A percentile compares a stretch with the other conserved stretches of the same genome.
Conservation (phyloP, 2,797 vertebrate species). For the Sebastes reedi region DNA sequence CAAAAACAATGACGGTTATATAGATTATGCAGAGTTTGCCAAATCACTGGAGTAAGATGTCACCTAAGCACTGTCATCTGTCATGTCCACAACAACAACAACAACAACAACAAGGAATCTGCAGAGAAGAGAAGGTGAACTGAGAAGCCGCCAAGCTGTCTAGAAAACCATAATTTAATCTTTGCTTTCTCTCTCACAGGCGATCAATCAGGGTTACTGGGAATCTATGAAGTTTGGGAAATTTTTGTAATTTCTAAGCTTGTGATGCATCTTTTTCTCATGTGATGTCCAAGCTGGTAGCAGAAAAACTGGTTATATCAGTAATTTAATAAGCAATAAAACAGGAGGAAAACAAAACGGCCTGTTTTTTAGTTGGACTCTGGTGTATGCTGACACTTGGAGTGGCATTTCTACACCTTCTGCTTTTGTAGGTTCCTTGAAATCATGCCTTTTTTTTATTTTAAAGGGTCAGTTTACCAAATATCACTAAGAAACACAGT, state of each 20-base stretch:
- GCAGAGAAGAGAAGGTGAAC: conserved; percentile 7
- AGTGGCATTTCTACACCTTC: not conserved
- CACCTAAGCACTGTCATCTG: not conserved
- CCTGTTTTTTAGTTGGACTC: not conserved
- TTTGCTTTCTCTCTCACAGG: not conserved
- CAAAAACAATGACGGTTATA: conserved; percentile 96
- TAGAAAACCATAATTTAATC: not conserved
- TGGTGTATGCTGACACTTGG: not conserved
- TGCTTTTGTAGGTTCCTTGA: conserved; percentile 4
- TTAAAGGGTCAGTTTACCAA: conserved; percentile 22
- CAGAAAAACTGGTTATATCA: not conserved
- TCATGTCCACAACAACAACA: conserved; percentile 9
- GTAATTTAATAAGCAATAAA: not conserved
- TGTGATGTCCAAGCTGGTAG: not conserved
- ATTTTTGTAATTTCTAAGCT: not conserved
- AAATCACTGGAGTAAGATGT: conserved; percentile 88
- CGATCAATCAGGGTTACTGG: not conserved
- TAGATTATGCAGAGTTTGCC: conserved; percentile 97
- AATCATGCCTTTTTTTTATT: not conserved
- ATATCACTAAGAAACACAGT: not conserved
- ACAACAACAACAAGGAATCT: conserved; percentile 4
- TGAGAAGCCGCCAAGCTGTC: not conserved
- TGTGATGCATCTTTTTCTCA: not conserved
- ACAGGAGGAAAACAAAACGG: not conserved
- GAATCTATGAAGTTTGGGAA: not conserved